phyloP scores from a whole-genome alignment of 2,113 vertebrate genomes.

The Alectura lathami region DNA sequence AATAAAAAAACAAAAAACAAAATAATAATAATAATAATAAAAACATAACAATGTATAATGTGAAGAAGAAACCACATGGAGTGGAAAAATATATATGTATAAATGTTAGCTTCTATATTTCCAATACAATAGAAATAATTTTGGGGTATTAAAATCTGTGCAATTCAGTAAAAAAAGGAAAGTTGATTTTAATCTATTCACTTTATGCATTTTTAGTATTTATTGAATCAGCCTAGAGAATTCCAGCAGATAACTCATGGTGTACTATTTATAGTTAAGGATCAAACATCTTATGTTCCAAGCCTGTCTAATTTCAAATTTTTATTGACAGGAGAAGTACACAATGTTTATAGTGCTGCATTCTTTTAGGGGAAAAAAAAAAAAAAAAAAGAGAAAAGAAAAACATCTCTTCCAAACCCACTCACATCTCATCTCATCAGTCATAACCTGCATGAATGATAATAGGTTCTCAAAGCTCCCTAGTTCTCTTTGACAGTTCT shows the following conservation, averaged over 20 bases:
- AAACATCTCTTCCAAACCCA: not conserved
- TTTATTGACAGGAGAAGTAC: slow-evolving; percentile 25
- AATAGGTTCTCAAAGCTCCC: not conserved
- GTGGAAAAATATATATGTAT: not conserved
- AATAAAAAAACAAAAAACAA: not conserved
- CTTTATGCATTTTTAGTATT: not conserved
- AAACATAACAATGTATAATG: not conserved
- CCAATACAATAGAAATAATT: not conserved
- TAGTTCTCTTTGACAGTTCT: not conserved
- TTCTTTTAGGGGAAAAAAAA: not conserved
- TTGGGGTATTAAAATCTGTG: not conserved
- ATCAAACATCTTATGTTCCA: slow-evolving; percentile 2
- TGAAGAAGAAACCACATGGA: not conserved
- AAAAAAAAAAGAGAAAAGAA: not conserved
- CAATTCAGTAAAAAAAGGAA: not conserved
- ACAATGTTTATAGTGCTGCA: not conserved
- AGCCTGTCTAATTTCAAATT: not conserved
- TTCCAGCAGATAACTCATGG: not conserved
- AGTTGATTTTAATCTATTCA: not conserved
- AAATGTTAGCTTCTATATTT: not conserved
- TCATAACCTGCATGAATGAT: not conserved
- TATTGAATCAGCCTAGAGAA: slow-evolving; percentile 1
- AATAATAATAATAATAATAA: not conserved
- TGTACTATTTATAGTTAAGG: not conserved
- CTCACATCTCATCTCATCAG: slow-evolving; percentile 3